Evolutionary conservation across 37 sponge, comb jelly and placozoan species (phyloP).

Genomic region (Eunapius fragilis): DNA sequence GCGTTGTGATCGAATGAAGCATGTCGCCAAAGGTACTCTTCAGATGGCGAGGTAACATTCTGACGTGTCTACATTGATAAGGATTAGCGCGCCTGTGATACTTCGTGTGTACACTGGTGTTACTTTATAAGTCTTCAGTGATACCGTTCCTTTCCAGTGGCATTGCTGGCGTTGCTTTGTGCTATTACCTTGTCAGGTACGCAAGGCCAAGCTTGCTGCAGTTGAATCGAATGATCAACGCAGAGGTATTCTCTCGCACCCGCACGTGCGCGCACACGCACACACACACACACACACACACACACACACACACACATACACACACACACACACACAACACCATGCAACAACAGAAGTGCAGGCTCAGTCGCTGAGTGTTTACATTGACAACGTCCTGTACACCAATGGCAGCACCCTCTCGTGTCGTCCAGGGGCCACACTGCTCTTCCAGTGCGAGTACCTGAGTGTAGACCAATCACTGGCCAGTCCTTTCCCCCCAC

Average conservation of each 20-base stretch:
- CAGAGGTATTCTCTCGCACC: not conserved
- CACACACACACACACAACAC: not conserved
- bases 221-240: no score
- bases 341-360: not conserved
- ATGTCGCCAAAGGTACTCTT: no score
- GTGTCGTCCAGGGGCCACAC: not conserved
- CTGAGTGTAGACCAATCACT: constrained; percentile 64
- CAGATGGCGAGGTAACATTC: no score
- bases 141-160: not conserved
- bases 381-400: not conserved
- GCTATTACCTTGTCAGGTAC: not conserved
- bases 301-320: not conserved
- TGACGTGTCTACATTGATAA: no score
- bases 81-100: no score
- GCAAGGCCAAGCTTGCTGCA: no score
- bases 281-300: constrained; percentile 5
- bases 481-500: constrained; percentile 24
- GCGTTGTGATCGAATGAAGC: no score
- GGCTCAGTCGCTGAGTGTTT: not conserved
- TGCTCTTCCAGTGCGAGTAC: constrained; percentile 54
- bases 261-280: not conserved
- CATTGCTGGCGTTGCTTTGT: not conserved
- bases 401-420: not conserved
- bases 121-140: no score
- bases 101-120: no score